Percentiles rank a stretch among this genome's conserved stretches.
These are phyloP conservation scores for Ischnura elegans DNA, from an alignment of 2,888 invertebrate species.

Conservation along the genomic window DNA sequence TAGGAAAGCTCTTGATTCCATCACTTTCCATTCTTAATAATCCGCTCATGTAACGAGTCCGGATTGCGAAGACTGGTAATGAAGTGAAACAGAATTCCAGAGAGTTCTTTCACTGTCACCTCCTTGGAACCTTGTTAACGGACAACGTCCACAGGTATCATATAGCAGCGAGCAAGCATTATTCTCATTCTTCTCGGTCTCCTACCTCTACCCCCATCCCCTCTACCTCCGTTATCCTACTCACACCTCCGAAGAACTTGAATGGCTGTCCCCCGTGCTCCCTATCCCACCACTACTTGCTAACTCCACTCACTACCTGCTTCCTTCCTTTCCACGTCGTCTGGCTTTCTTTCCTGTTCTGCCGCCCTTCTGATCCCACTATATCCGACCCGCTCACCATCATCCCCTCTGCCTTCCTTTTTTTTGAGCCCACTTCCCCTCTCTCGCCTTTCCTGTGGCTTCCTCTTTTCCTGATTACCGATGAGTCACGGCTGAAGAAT, in stretches of 20 bases:
- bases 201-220: background rate
- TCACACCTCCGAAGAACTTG: constrained; percentile 27
- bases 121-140: background rate
- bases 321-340: background rate
- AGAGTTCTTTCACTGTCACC: background rate
- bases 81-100: background rate
- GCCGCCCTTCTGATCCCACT: background rate
- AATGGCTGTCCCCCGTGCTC: constrained; percentile 12
- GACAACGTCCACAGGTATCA: background rate
- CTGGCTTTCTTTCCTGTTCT: background rate
- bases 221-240: background rate
- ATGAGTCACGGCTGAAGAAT: constrained; percentile 33
- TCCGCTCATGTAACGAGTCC: background rate
- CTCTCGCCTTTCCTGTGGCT: constrained; percentile 21
- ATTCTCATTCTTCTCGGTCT: background rate
- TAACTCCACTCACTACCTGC: background rate
- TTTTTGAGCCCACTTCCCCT: background rate
- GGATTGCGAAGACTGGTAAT: background rate
- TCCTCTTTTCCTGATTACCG: constrained; percentile 49
- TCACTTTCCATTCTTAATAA: background rate
- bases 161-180: too few relatives aligned
- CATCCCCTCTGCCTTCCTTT: background rate
- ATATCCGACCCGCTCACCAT: background rate
- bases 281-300: background rate
- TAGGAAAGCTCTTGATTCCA: background rate